These are phyloP conservation scores for Hecatera dysodea DNA, from an alignment of 2,888 invertebrate genomes.

Conservation along the genomic window DNA sequence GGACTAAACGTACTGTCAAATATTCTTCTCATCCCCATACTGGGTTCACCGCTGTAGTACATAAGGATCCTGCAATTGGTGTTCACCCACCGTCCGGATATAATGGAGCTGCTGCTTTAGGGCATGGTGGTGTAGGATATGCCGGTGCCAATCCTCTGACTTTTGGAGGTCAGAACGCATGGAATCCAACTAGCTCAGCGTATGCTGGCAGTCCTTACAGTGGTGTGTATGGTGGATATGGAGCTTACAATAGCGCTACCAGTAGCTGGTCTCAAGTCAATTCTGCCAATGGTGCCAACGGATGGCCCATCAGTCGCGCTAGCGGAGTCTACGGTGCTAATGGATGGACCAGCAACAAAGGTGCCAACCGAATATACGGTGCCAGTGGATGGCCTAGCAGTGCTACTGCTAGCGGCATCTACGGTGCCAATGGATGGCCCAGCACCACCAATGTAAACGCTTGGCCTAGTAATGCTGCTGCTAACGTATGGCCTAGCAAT, in stretches of 20 bases:
- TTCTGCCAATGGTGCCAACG: constrained; percentile 15
- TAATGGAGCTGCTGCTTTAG: constrained; percentile 78
- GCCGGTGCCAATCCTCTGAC: constrained; percentile 67
- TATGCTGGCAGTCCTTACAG: constrained; percentile 16
- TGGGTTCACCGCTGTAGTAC: constrained; percentile 81
- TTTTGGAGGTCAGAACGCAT: constrained; percentile 53
- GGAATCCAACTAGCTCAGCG: constrained; percentile 24
- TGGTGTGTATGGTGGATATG: constrained; percentile 24
- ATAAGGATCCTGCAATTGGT: constrained; percentile 76
- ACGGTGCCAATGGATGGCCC: constrained; percentile 36
- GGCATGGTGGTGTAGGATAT: constrained; percentile 73
- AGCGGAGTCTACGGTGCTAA: constrained; percentile 12
- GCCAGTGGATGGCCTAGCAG: constrained; percentile 23
- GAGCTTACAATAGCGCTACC: constrained; percentile 22
- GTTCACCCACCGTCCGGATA: constrained; percentile 71
- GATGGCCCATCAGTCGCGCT: constrained; percentile 19
- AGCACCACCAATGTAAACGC: constrained; percentile 31
- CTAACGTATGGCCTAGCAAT: constrained; percentile 16
- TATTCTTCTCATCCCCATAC: constrained; percentile 83
- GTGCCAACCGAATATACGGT: constrained; percentile 7
- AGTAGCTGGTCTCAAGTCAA: constrained; percentile 37
- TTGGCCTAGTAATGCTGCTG: constrained; percentile 5
- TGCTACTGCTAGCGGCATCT: constrained; percentile 24
- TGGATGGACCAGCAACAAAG: constrained; percentile 15
- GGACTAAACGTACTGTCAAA: constrained; percentile 90